Conservation (phyloP, 2,888 invertebrate genomes). For the Conistra vaccinii region DNA sequence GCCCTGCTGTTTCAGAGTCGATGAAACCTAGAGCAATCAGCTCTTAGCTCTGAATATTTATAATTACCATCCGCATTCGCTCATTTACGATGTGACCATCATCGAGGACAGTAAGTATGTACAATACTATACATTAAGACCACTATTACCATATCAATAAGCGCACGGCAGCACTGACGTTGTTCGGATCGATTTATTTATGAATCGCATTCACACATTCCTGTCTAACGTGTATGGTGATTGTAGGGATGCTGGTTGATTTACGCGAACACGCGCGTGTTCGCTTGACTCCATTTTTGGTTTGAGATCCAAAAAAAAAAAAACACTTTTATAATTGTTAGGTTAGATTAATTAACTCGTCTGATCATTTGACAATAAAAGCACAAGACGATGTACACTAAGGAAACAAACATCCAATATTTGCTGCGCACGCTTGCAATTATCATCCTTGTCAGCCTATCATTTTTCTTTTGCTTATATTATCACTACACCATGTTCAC, state of each 20-base stretch:
- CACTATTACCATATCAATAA: constrained; percentile 71
- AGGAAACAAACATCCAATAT: too few relatives aligned
- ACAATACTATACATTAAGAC: constrained; percentile 59
- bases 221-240: constrained; percentile 66
- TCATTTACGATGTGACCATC: constrained; percentile 33
- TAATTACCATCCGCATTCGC: constrained; percentile 30
- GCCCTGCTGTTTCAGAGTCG: not conserved
- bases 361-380: not conserved
- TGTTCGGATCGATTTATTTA: constrained; percentile 72
- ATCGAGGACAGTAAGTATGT: constrained; percentile 30
- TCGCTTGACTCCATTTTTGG: not conserved
- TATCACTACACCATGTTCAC: too few relatives aligned
- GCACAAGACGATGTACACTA: too few relatives aligned
- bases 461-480: too few relatives aligned
- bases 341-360: not conserved
- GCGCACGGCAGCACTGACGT: constrained; percentile 70
- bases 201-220: constrained; percentile 73
- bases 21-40: not conserved
- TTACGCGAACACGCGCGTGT: constrained; percentile 33
- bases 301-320: too few relatives aligned
- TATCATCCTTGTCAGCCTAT: not conserved
- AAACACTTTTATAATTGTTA: too few relatives aligned
- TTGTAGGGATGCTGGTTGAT: constrained; percentile 41
- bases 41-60: constrained; percentile 5
- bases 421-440: too few relatives aligned